Evolutionary conservation across 2,888 invertebrate species (phyloP), one percentile per base, ranked within the genome.

Genomic region (Schizotus pectinicornis): DNA sequence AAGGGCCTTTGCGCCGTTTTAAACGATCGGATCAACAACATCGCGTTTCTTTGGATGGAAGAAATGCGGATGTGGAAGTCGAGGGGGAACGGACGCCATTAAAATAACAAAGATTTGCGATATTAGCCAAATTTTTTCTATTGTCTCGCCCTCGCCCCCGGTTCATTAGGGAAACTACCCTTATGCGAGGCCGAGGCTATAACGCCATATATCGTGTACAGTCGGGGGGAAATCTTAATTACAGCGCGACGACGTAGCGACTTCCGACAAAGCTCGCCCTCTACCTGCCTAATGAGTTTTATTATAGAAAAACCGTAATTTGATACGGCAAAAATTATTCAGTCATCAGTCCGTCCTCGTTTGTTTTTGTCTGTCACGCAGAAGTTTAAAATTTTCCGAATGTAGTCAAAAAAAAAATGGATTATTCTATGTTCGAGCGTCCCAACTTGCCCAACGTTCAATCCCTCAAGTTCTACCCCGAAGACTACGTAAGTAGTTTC

Each of bases 401-500:
- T 39, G 35, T 55, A 33, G 35, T 35, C 32, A 30, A 14, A 30
- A 39, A 30, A 14, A 30, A 39, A 43, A 54, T 59, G 54, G 50
- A 43, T 32, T 59, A 59, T 45, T 51, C 55, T 9, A 48, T 43
- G 43, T 52, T 60, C 3, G 56, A 60, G 9, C 42, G 60, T 43
- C 38, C 48, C 9, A 59, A 56, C 46, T 56, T 58, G 43, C 39
- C 37, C 7, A 53, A 53, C 22, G 12, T 56, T 14, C 51, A 43
- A 37, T 56, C 52, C 3, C 22, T 50, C 9, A 60, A 52, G 50
- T 64, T 61, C 32, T 67, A 62, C 37, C 65, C 67, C 8, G 67
- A 67, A 49, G 64, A 67, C 41, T 62, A 62, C 46, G 69, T 69
- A 57, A 65, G 7, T 12, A n/a, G 31, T 22, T 7, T 30, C 31